Conservation (phyloP, 1,140 invertebrate species). For the Eurosta solidaginis region DNA sequence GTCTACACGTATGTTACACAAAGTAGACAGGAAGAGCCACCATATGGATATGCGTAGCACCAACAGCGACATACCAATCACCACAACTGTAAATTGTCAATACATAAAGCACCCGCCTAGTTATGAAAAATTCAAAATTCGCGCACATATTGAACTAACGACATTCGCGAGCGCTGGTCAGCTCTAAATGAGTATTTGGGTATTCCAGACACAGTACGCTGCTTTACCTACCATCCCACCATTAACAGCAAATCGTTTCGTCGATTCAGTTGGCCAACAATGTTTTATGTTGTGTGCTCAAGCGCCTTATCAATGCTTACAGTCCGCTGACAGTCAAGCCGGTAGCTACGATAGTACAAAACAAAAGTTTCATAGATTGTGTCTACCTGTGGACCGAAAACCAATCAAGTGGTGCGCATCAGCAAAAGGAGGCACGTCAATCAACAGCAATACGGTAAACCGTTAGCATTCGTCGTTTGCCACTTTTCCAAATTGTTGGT, state of each 20-base stretch:
- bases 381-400: constrained; percentile 12
- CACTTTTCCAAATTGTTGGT: not conserved
- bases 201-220: not conserved
- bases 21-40: not conserved
- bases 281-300: not conserved
- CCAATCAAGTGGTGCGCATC: constrained; percentile 12
- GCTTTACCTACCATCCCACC: not conserved
- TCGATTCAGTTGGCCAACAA: not conserved
- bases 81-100: not conserved
- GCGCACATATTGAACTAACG: constrained; percentile 57
- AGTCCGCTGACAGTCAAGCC: not conserved
- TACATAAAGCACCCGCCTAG: not conserved
- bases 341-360: not conserved
- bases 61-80: not conserved
- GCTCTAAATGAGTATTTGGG: not conserved
- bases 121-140: constrained; percentile 19
- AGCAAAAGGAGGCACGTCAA: constrained; percentile 25
- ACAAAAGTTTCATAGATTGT: not conserved
- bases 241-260: not conserved
- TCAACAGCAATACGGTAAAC: not conserved
- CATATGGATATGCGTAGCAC: not conserved
- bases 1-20: not conserved
- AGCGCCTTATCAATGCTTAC: constrained; percentile 15
- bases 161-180: constrained; percentile 6
- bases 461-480: not conserved